These are phyloP conservation scores for Conus betulinus DNA, from an alignment of 1,140 invertebrate genomes.

Conservation along the genomic window DNA sequence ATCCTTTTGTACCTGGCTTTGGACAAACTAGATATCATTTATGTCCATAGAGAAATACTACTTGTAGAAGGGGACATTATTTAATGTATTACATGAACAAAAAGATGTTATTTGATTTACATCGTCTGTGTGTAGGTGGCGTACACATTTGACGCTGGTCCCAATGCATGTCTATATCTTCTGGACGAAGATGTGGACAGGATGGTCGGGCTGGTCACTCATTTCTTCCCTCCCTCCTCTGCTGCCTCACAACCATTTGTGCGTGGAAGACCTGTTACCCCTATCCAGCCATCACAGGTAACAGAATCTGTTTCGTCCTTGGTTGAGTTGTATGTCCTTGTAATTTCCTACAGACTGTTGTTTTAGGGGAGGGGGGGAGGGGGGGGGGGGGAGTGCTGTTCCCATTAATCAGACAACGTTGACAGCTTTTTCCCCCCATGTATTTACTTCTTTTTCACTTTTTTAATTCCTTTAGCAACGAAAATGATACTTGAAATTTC, in stretches of 20 bases:
- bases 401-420: background rate
- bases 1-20: too few relatives aligned
- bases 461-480: background rate
- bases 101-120: too few relatives aligned
- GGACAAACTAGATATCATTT: too few relatives aligned
- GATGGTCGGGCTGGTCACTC: constrained; percentile 77
- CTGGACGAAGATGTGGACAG: constrained; percentile 85
- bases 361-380: too few relatives aligned
- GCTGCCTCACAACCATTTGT: background rate
- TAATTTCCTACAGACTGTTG: too few relatives aligned
- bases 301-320: background rate
- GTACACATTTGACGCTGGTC: constrained; percentile 98
- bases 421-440: background rate
- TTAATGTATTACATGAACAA: too few relatives aligned
- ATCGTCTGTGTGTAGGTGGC: too few relatives aligned
- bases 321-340: background rate
- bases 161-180: constrained; percentile 95
- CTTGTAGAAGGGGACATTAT: too few relatives aligned
- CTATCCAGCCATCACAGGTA: background rate
- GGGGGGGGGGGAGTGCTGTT: too few relatives aligned
- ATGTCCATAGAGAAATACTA: too few relatives aligned
- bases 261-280: background rate
- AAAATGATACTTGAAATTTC: too few relatives aligned
- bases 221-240: constrained; percentile 81
- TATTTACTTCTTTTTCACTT: background rate